Percentiles rank a stretch among this genome's conserved stretches.
Evolutionary conservation across 2,113 vertebrate species (phyloP).

Genomic region (Poeciliopsis occidentalis): DNA sequence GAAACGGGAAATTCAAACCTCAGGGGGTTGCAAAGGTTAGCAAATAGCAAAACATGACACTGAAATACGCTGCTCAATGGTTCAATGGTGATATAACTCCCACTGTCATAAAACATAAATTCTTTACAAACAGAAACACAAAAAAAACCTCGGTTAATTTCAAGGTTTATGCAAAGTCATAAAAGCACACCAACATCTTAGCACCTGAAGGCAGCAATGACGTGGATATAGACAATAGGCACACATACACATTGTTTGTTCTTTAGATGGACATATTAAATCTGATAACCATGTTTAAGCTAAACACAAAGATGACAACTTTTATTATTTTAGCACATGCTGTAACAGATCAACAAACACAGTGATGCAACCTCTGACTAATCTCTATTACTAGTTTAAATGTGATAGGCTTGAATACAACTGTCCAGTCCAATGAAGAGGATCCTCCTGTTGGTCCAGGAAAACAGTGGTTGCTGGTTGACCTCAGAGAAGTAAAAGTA

Average conservation of each 20-base stretch:
- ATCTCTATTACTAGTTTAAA: conserved; percentile 25
- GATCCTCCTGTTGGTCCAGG: conserved; percentile 17
- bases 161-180: neutral
- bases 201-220: neutral
- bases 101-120: too few relatives aligned
- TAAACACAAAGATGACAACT: conserved; percentile 6
- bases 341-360: conserved; percentile 30
- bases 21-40: too few relatives aligned
- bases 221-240: neutral
- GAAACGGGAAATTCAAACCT: too few relatives aligned
- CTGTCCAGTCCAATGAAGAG: conserved; percentile 11
- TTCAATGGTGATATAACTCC: too few relatives aligned
- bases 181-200: neutral
- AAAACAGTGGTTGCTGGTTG: conserved; percentile 51
- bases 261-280: neutral
- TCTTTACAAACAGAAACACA: too few relatives aligned
- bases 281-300: neutral
- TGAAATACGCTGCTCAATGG: too few relatives aligned
- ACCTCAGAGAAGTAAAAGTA: conserved; percentile 39
- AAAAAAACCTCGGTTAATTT: neutral
- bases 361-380: conserved; percentile 19
- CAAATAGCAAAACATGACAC: too few relatives aligned
- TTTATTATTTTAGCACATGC: conserved; percentile 9
- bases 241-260: neutral
- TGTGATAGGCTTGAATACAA: neutral